phyloP scores from a whole-genome alignment of 2,113 vertebrate genomes.

The Microtus oregoni region DNA sequence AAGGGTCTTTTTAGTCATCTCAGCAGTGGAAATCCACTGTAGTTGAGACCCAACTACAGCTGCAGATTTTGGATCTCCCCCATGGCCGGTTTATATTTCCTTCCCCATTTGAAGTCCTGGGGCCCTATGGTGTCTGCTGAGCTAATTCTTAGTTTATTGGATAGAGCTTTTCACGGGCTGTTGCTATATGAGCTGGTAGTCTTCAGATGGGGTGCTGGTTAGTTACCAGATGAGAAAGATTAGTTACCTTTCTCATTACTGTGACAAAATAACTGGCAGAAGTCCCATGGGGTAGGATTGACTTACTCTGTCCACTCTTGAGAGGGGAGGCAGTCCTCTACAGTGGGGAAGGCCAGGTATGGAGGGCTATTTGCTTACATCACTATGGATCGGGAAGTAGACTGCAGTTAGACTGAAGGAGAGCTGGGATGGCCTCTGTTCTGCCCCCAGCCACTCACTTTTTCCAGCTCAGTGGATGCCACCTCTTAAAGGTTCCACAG shows the following conservation, averaged over 20 bases:
- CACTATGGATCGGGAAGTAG: not conserved
- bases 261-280: not conserved
- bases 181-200: not conserved
- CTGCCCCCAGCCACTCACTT: not conserved
- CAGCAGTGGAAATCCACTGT: not conserved
- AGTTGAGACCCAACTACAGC: not conserved
- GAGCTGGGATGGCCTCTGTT: not conserved
- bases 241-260: not conserved
- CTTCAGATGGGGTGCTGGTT: not conserved
- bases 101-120: conserved; percentile 25
- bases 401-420: not conserved
- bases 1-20: not conserved
- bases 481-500: not conserved
- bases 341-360: not conserved
- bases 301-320: too few relatives aligned
- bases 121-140: not conserved
- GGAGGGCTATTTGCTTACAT: not conserved
- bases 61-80: not conserved
- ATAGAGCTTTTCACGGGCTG: not conserved
- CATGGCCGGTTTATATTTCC: not conserved
- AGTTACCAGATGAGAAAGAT: too few relatives aligned
- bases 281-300: too few relatives aligned
- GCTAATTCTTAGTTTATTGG: not conserved
- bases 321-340: not conserved
- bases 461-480: not conserved